These are phyloP conservation scores for Piprites chloris DNA, from an alignment of 2,113 vertebrate species.

Conservation along the genomic window DNA sequence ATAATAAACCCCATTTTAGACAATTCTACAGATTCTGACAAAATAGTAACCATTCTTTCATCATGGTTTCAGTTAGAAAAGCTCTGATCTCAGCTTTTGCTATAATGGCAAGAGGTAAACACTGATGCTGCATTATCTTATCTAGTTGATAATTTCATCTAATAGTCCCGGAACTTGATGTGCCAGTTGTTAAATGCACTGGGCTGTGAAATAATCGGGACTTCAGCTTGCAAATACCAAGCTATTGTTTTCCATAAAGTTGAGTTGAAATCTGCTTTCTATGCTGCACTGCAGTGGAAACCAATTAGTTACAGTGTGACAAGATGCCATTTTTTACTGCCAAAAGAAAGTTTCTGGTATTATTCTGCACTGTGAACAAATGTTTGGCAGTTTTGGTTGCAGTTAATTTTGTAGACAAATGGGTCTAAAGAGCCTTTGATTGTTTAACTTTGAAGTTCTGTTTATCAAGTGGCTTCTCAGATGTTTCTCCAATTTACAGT, in stretches of 20 bases:
- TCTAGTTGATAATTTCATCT: constrained; percentile 42
- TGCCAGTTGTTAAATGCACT: constrained; percentile 10
- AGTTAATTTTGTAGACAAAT: neutral
- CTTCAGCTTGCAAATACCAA: constrained; percentile 32
- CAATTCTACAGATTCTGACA: neutral
- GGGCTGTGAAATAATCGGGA: constrained; percentile 8
- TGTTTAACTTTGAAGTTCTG: neutral
- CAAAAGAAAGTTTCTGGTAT: neutral
- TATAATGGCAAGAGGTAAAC: constrained; percentile 1
- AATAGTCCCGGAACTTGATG: constrained; percentile 15
- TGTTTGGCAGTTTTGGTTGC: neutral
- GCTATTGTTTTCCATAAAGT: constrained; percentile 35
- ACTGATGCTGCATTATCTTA: constrained; percentile 15
- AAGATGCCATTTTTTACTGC: neutral
- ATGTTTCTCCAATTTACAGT: neutral
- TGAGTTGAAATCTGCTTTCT: constrained; percentile 42
- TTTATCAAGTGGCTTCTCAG: neutral
- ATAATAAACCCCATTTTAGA: neutral
- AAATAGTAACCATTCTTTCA: neutral
- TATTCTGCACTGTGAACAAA: neutral
- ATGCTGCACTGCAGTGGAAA: constrained; percentile 1
- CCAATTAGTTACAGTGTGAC: constrained; percentile 13
- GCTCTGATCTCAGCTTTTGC: neutral
- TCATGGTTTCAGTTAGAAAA: neutral
- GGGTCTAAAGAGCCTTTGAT: neutral